Evolutionary conservation across 2,888 invertebrate species (phyloP).

Genomic region (Coleophora flavipennella): DNA sequence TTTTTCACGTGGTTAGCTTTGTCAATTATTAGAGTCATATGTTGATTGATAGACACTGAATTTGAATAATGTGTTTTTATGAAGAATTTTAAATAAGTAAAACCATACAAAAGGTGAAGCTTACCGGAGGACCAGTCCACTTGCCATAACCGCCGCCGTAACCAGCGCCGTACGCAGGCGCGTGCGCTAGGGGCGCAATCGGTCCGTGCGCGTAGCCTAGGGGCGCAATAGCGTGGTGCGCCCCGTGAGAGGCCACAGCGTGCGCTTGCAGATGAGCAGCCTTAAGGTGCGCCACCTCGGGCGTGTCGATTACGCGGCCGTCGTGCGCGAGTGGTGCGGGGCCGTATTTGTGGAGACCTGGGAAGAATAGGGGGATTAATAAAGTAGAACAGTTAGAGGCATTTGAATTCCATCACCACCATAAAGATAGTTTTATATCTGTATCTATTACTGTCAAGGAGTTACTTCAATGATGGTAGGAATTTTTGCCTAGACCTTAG

Average conservation of each 20-base stretch:
- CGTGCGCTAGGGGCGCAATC: constrained; percentile 16
- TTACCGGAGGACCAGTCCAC: constrained; percentile 56
- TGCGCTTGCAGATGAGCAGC: constrained; percentile 68
- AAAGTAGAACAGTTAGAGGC: no score
- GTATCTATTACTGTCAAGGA: no score
- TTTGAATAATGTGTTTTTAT: no score
- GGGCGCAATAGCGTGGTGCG: constrained; percentile 27
- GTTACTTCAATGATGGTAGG: no score
- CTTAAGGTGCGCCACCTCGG: constrained; percentile 73
- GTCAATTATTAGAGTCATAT: no score
- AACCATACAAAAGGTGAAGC: background rate
- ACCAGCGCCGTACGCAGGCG: constrained; percentile 23
- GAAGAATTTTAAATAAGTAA: background rate
- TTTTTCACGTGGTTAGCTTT: no score
- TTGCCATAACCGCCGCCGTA: constrained; percentile 62
- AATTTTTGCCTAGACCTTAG: no score
- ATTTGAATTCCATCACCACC: no score
- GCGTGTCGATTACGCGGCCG: constrained; percentile 65
- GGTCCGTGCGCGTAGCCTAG: constrained; percentile 23
- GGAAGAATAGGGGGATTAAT: background rate
- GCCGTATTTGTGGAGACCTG: constrained; percentile 65
- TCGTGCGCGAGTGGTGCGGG: constrained; percentile 66
- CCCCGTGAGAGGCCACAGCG: constrained; percentile 38
- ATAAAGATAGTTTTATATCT: no score
- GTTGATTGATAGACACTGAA: no score